Conservation (phyloP, 2,797 vertebrate genomes). For the Varecia variegata region DNA sequence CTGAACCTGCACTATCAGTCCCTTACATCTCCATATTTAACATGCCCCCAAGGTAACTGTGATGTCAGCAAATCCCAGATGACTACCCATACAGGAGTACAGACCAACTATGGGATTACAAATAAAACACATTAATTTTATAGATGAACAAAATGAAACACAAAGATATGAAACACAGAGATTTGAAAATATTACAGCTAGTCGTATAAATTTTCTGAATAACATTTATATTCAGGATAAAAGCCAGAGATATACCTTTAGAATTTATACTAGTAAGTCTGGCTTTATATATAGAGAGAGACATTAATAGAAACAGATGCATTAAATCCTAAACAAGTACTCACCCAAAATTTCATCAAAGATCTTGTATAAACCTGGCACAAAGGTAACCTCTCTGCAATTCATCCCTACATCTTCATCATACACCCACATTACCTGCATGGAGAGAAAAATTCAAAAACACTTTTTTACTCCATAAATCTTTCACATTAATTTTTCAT, state of each 20-base stretch:
- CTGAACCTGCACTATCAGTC: background rate
- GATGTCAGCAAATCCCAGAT: background rate
- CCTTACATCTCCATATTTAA: background rate
- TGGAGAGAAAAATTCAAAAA: slow-evolving; percentile 73
- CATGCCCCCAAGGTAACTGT: background rate
- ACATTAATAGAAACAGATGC: background rate
- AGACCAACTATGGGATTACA: background rate
- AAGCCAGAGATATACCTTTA: slow-evolving; percentile 1
- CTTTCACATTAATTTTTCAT: slow-evolving; percentile 23
- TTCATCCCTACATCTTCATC: slow-evolving; percentile 99
- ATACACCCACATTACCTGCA: slow-evolving; percentile 98
- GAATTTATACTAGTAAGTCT: background rate
- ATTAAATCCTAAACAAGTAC: slow-evolving; percentile 77
- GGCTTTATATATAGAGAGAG: background rate
- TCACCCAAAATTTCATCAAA: slow-evolving; percentile 99
- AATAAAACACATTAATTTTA: background rate
- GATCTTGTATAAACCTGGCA: slow-evolving; percentile 99
- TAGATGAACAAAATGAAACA: background rate
- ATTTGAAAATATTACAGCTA: slow-evolving; percentile 8
- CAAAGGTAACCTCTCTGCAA: slow-evolving; percentile 96
- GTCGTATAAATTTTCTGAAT: slow-evolving; percentile 5
- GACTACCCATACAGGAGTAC: background rate
- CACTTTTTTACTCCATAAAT: background rate
- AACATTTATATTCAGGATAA: slow-evolving; percentile 20
- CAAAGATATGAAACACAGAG: background rate